Conservation (phyloP, 2,888 invertebrate genomes). For the Rhagonycha lutea region DNA sequence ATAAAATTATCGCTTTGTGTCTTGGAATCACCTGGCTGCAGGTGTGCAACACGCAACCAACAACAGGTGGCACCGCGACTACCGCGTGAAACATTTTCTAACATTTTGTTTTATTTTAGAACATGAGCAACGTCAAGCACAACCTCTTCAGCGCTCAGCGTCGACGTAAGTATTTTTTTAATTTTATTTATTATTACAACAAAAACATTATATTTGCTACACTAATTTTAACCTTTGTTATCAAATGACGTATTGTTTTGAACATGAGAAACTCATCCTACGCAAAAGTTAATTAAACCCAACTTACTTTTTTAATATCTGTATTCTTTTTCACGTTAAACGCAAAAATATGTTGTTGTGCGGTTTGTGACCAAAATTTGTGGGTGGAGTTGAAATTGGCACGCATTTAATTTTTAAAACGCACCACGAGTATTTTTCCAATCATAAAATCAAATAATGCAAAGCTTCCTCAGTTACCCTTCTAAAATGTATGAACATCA, state of each 20-base stretch:
- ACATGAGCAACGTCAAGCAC: constrained; percentile 53
- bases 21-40: constrained; percentile 43
- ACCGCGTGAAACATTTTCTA: constrained; percentile 35
- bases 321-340: not conserved
- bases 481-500: not conserved
- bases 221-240: not conserved
- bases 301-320: not conserved
- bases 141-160: constrained; percentile 48
- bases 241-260: not conserved
- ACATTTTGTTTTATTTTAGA: constrained; percentile 56
- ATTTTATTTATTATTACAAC: constrained; percentile 14
- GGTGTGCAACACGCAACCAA: constrained; percentile 41
- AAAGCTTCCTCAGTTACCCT: not conserved
- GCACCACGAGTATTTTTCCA: not conserved
- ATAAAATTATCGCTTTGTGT: constrained; percentile 31
- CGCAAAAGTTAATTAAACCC: not conserved
- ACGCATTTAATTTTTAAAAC: not conserved
- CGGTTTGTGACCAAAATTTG: not conserved
- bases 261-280: not conserved
- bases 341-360: not conserved
- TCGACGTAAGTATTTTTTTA: constrained; percentile 57
- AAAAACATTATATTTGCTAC: not conserved
- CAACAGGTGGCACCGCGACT: constrained; percentile 45
- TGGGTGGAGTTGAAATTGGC: not conserved
- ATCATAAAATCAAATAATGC: not conserved